A percentile compares a stretch with the other conserved stretches of the same genome.
Conservation (phyloP, 1,140 invertebrate species). For the Anagrus nilaparvatae region DNA sequence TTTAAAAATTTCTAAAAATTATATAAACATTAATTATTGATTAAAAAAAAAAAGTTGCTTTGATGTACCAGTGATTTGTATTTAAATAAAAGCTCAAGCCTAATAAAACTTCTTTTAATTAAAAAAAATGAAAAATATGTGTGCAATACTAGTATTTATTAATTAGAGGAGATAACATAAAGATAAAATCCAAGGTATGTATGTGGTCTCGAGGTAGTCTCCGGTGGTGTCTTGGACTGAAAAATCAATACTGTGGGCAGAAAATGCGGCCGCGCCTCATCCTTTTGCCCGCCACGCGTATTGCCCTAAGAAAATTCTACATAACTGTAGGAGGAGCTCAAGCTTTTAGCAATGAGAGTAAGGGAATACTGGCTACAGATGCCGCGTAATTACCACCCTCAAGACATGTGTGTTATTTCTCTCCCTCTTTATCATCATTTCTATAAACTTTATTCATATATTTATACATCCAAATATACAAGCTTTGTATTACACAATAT, state of each 20-base stretch:
- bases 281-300: neutral
- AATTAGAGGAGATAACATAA: too few species aligned
- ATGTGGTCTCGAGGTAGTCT: conserved; percentile 18
- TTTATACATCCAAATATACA: neutral
- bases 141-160: too few species aligned
- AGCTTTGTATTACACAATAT: too few species aligned
- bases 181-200: too few species aligned
- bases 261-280: conserved; percentile 17
- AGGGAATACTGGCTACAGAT: conserved; percentile 39
- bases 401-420: conserved; percentile 39
- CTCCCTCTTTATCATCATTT: neutral
- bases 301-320: too few species aligned
- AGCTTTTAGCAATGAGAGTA: conserved; percentile 21
- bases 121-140: too few species aligned
- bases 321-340: neutral
- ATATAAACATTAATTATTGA: too few species aligned
- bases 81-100: too few species aligned
- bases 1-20: too few species aligned
- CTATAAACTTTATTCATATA: neutral
- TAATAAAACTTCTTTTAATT: too few species aligned
- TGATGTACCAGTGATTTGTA: too few species aligned
- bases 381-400: conserved; percentile 45
- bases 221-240: conserved; percentile 40
- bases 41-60: too few species aligned
- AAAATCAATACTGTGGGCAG: conserved; percentile 44